Base-by-base conservation (phyloP, 2,888 invertebrate species). In the Synanthedon tipuliformis region DNA sequence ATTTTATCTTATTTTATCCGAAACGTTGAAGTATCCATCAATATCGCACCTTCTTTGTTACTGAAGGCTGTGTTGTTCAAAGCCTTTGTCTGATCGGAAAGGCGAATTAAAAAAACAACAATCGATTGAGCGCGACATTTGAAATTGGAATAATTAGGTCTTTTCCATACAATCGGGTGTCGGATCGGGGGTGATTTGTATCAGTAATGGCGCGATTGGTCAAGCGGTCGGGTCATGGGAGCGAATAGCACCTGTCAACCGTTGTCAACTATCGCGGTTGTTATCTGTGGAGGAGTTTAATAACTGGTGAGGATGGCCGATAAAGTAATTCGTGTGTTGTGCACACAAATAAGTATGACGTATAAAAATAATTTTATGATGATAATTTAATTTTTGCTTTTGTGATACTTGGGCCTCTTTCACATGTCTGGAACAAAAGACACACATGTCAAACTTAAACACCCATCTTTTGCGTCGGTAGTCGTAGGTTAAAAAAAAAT, bases 131-230 rank as follows among this genome's bases (percentile, higher is more conserved):
- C 49, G 49, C 41, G 2, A 52, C 57, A 57, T 49, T 59, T 56
- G 52, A 62, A 65, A 66, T 61, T 63, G 57, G 59, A 61, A 64
- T 66, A 77, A 78, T 77, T 75, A 75, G 67, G 60, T 68, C 61
- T 63, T 65, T 68, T 70, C 63, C 59, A 61, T 62, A 69, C 72
- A 77, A 76, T 79, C 74, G 61, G 61, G 54, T 66, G 66, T 70
- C 60, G 65, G 60, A 78, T 75, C 75, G 63, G 62, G 55, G 65
- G 76, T 73, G 74, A 80, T 81, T 81, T 80, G 80, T 81, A 76
- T 69, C 68, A 66, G 68, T 75, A 75, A 77, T 76, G 73, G 69
- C 59, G 67, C 69, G 69, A 74, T 73, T 73, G 78, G 77, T 73
- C 75, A 72, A 65, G 55, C 54, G 55, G 50, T 23, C 67, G 69